phyloP scores from a whole-genome alignment of 2,113 vertebrate genomes.

The Panurus biarmicus region DNA sequence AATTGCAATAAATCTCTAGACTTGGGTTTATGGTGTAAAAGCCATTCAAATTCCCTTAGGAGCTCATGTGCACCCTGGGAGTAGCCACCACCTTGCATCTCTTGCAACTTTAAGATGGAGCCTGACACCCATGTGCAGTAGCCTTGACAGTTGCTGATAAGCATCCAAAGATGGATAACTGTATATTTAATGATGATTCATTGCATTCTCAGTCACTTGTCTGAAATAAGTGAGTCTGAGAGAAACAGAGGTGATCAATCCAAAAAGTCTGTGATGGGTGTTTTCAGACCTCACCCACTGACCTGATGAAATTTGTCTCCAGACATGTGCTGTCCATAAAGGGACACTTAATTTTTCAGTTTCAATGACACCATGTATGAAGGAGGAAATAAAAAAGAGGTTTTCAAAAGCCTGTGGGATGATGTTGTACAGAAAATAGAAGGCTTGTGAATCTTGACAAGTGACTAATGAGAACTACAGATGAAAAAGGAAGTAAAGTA shows the following conservation, averaged over 20 bases:
- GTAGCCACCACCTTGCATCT: not conserved
- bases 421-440: not conserved
- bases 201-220: not conserved
- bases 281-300: not conserved
- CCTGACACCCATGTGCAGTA: not conserved
- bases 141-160: not conserved
- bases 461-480: not conserved
- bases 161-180: not conserved
- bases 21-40: not conserved
- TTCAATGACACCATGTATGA: accelerated
- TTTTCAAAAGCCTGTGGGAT: not conserved
- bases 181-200: not conserved
- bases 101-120: not conserved
- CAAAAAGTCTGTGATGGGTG: not conserved
- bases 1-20: not conserved
- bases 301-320: not conserved
- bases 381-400: not conserved
- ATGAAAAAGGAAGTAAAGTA: not conserved
- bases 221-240: not conserved
- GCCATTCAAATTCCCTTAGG: not conserved
- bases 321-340: not conserved
- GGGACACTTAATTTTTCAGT: not conserved
- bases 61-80: not conserved
- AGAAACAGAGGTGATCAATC: not conserved
- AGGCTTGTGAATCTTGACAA: not conserved